phyloP scores from a whole-genome alignment of 2,797 vertebrate genomes.

The Benthosema pterotum region DNA sequence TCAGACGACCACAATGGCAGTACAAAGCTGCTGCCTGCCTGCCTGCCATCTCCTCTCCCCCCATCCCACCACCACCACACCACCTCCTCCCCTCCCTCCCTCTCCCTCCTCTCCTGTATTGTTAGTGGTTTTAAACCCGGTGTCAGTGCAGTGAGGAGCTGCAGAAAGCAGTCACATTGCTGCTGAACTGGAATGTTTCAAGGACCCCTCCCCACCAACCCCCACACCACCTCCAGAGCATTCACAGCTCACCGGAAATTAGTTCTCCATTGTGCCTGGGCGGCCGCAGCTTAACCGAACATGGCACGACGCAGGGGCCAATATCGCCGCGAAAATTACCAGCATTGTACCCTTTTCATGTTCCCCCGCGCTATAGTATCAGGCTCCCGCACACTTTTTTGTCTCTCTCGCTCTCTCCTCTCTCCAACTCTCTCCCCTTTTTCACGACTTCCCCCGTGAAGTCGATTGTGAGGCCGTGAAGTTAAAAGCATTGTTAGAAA shows the following conservation, averaged over 20 bases:
- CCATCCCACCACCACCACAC: slow-evolving; percentile 21
- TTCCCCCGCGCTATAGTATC: background rate
- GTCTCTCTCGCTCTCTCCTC: background rate
- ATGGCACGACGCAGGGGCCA: slow-evolving; percentile 41
- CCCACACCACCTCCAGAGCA: slow-evolving; percentile 17
- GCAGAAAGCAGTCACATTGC: too few species aligned
- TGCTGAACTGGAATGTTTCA: slow-evolving; percentile 57
- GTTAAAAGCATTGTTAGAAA: slow-evolving; percentile 26
- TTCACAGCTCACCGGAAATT: slow-evolving; percentile 65
- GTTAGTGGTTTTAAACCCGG: slow-evolving; percentile 66
- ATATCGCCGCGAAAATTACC: slow-evolving; percentile 49
- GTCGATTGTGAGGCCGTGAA: slow-evolving; percentile 19
- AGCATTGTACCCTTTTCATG: slow-evolving; percentile 31
- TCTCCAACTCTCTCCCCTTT: slow-evolving; percentile 3
- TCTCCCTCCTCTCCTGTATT: slow-evolving; percentile 37
- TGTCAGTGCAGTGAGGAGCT: slow-evolving; percentile 45
- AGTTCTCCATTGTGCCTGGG: slow-evolving; percentile 53
- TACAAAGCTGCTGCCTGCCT: slow-evolving; percentile 62
- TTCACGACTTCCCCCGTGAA: background rate
- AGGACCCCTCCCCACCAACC: slow-evolving; percentile 15
- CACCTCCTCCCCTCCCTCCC: slow-evolving; percentile 12
- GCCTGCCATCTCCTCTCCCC: slow-evolving; percentile 23
- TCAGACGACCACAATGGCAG: slow-evolving; percentile 69
- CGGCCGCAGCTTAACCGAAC: slow-evolving; percentile 47
- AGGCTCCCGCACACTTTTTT: slow-evolving; percentile 14